These are phyloP conservation scores for Halictus ligatus DNA, from an alignment of 2,888 invertebrate species.

Conservation along the genomic window DNA sequence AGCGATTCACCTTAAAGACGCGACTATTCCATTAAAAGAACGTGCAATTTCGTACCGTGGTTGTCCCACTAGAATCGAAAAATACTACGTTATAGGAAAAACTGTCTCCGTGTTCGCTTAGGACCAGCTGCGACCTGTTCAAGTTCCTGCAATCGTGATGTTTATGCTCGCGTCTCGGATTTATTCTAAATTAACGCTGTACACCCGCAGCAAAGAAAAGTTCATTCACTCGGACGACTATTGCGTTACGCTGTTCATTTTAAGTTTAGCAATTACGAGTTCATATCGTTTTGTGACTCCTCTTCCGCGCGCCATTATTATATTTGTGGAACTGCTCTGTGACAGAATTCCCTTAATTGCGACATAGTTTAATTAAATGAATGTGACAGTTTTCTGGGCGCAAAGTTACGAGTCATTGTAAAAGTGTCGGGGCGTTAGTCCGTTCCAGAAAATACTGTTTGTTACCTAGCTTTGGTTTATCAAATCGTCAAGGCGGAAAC, in stretches of 20 bases:
- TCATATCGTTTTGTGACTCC: background rate
- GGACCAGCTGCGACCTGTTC: background rate
- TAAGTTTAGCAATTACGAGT: slow-evolving; percentile 7
- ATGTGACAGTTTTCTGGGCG: background rate
- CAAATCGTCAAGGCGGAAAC: background rate
- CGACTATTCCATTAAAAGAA: background rate
- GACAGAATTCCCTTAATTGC: slow-evolving; percentile 1
- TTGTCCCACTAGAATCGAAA: background rate
- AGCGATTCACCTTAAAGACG: background rate
- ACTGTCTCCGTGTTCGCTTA: background rate
- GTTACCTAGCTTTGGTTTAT: background rate
- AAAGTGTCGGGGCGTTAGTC: background rate
- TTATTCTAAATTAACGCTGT: background rate
- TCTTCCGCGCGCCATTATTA: background rate
- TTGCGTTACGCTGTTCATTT: background rate
- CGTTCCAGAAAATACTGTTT: background rate
- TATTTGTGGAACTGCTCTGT: background rate
- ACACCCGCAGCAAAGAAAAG: background rate
- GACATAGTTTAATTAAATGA: background rate
- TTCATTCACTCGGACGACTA: background rate
- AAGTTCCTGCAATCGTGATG: background rate
- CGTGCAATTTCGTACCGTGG: background rate
- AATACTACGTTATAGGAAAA: background rate
- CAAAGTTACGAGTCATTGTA: background rate
- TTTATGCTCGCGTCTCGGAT: background rate